Evolutionary conservation across 2,113 vertebrate species (phyloP).

Genomic region (Saguinus midas): DNA sequence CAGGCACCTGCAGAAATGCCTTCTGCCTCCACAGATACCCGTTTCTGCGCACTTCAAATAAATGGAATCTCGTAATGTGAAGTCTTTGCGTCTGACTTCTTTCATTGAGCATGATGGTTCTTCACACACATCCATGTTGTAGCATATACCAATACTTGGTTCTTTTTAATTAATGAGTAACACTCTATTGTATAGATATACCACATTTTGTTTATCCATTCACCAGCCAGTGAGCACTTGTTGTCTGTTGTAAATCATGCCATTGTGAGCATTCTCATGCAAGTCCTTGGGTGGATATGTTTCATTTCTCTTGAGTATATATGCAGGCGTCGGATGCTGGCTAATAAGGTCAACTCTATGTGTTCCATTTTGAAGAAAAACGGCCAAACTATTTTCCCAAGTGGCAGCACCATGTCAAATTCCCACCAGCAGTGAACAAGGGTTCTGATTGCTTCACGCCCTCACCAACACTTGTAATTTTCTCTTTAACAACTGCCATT

Average conservation of each 20-base stretch:
- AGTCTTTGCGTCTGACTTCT: background rate
- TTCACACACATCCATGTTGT: accelerated
- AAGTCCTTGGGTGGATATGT: background rate
- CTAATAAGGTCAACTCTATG: accelerated
- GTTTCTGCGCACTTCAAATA: background rate
- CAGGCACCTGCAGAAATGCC: accelerated
- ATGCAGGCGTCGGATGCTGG: accelerated
- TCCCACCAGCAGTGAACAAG: accelerated
- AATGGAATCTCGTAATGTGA: accelerated
- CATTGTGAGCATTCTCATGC: accelerated
- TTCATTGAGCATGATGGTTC: background rate
- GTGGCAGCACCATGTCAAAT: accelerated
- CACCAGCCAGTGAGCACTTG: background rate
- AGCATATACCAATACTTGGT: accelerated
- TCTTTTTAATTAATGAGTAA: background rate
- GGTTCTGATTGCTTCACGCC: background rate
- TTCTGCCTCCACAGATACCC: background rate
- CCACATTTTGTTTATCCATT: accelerated
- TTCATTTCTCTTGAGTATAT: background rate
- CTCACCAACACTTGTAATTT: accelerated
- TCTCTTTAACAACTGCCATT: background rate
- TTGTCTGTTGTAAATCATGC: background rate
- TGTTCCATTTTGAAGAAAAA: no score
- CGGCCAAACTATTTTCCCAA: background rate
- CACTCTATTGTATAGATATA: accelerated